A percentile compares a stretch with the other conserved stretches of the same genome.
These are phyloP conservation scores for Ypsolopha scabrella DNA, from an alignment of 2,888 invertebrate species.

Conservation along the genomic window DNA sequence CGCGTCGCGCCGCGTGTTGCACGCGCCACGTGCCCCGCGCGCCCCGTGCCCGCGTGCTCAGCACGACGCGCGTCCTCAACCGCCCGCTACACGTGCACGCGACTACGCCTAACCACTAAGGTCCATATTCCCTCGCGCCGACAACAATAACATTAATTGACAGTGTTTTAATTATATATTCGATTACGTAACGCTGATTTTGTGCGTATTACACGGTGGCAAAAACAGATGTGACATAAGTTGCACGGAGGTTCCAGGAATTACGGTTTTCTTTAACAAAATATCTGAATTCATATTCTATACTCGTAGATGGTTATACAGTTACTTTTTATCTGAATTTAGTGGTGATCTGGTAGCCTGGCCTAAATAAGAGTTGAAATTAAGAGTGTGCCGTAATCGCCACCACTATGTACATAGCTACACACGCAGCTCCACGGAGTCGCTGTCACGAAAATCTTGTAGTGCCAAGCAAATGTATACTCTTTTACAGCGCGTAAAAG, in stretches of 20 bases:
- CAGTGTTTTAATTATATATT: constrained; percentile 38
- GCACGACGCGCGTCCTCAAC: constrained; percentile 28
- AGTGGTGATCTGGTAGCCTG: too few species aligned
- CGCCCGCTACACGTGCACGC: constrained; percentile 19
- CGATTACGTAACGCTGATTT: constrained; percentile 51
- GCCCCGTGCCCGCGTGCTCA: constrained; percentile 31
- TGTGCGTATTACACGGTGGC: constrained; percentile 38
- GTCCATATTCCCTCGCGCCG: constrained; percentile 15
- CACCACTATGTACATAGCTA: not conserved
- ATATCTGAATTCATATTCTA: too few species aligned
- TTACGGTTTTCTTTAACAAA: not conserved
- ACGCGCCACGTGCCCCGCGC: constrained; percentile 27
- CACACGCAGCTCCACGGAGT: not conserved
- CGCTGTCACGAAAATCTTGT: not conserved
- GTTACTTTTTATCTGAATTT: too few species aligned
- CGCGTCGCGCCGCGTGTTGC: constrained; percentile 35
- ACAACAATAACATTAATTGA: constrained; percentile 18
- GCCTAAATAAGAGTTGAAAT: too few species aligned
- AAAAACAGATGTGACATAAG: not conserved
- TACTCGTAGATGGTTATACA: too few species aligned
- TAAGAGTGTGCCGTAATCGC: not conserved
- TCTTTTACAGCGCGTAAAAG: not conserved
- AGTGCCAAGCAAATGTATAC: not conserved
- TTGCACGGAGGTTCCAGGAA: not conserved
- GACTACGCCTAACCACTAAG: not conserved